Percentiles rank a stretch among this genome's conserved stretches.
Evolutionary conservation across 2,797 vertebrate genomes (phyloP).

Genomic region (Sebastes matsubarae): DNA sequence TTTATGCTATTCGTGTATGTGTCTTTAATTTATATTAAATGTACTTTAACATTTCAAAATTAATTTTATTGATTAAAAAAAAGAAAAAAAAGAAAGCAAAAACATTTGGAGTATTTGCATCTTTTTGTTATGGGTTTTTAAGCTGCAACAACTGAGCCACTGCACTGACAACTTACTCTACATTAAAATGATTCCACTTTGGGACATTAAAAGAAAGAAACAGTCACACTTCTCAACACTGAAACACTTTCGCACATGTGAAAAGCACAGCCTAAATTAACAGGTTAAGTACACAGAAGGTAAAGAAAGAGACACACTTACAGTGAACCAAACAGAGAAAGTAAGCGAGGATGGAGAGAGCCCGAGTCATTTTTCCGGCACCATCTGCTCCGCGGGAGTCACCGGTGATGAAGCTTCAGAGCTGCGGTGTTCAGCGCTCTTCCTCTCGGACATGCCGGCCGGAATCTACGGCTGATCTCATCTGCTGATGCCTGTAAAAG

Average conservation of each 20-base stretch:
- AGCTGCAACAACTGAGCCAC: background rate
- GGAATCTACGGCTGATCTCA: background rate
- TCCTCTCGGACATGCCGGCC: conserved; percentile 55
- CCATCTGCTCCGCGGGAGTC: conserved; percentile 56
- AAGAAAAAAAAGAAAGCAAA: background rate
- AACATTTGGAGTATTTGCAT: background rate
- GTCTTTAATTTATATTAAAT: background rate
- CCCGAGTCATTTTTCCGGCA: conserved; percentile 75
- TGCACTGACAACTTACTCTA: background rate
- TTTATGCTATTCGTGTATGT: background rate
- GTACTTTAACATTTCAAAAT: background rate
- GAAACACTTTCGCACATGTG: background rate
- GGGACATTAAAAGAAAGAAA: background rate
- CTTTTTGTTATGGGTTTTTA: background rate
- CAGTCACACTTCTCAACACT: background rate
- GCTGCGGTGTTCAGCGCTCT: conserved; percentile 38
- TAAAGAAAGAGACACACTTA: conserved; percentile 67
- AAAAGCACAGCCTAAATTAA: background rate
- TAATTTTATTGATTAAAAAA: background rate
- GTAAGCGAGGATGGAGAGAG: conserved; percentile 71
- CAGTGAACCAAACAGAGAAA: conserved; percentile 71
- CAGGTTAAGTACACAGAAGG: background rate
- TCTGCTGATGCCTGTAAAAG: background rate
- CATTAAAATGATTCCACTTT: background rate
- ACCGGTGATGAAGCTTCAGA: conserved; percentile 41